Base-by-base conservation (phyloP, 2,888 invertebrate species). In the Platynereis dumerilii region DNA sequence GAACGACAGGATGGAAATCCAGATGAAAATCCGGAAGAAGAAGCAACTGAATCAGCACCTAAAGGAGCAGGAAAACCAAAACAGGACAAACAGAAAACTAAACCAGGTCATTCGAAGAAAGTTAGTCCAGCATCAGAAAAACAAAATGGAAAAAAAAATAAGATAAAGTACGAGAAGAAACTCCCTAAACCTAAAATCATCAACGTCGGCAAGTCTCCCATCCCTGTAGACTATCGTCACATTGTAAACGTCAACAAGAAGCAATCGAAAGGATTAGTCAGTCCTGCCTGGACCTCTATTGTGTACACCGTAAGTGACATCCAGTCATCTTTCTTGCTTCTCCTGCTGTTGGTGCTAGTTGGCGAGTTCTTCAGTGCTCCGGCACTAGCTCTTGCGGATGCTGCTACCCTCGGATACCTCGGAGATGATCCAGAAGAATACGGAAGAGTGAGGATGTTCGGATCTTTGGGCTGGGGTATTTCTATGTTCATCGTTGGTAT, bases 321-420 rank as follows among this genome's bases (percentile, higher is more conserved):
- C 29, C 92, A 96, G 84, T 94, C 94, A 86, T 94, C 95, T 0
- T 99, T 99, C 34, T 59, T 98, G 85, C 88, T 98, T 44, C 87
- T 99, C 48, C 87, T 98, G 61, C 87, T 99, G 55, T 88, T 99
- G 61, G 93, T 99, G 17, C 90, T 96, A 29, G 91, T 98, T 64
- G 98, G 98, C 0, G 99, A 99, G 86, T 98, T 98, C 87, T 96
- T 98, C 86, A 92, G 93, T 76, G 94, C 96, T 0, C 97, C 97
- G 0, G 95, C 96, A 44, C 84, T 97, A 73, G 95, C 96, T 0
- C 87, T 98, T 59, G 97, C 96, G 0, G 79, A 86, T 93, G 52
- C 92, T 34, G 83, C 80, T 28, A 84, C 82, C 0, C 70, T 85
- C 39, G 78, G 80, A 0, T 87, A 94, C 71, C 88, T 96, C 0